These are phyloP conservation scores for Clarias platycephalus DNA, from an alignment of 2,797 vertebrate genomes.

Conservation along the genomic window DNA sequence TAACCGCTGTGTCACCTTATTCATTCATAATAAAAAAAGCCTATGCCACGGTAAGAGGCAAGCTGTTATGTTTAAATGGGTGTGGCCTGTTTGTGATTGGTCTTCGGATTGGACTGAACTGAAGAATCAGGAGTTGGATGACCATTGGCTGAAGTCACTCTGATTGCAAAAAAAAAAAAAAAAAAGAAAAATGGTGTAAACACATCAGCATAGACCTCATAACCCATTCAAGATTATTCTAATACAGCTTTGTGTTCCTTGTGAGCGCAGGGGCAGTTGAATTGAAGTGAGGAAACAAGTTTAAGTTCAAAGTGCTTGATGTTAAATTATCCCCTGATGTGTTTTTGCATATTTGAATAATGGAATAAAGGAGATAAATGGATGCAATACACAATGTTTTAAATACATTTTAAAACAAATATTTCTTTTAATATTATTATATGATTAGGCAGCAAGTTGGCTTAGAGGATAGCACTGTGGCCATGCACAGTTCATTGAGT, in stretches of 20 bases:
- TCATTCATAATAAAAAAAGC: too few relatives aligned
- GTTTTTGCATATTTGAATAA: not conserved
- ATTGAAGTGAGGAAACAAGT: not conserved
- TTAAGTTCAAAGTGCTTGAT: not conserved
- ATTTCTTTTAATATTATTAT: too few relatives aligned
- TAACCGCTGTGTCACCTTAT: too few relatives aligned
- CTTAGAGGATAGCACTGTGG: too few relatives aligned
- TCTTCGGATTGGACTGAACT: not conserved
- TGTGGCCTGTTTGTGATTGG: not conserved
- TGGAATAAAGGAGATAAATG: not conserved
- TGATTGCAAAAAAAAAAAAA: not conserved
- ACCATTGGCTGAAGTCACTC: not conserved
- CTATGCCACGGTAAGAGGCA: not conserved
- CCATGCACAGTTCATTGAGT: too few relatives aligned
- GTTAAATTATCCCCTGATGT: not conserved
- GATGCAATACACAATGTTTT: not conserved
- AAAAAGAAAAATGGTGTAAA: not conserved
- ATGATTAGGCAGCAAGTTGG: too few relatives aligned
- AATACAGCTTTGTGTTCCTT: not conserved
- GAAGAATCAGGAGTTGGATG: not conserved
- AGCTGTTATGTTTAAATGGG: not conserved
- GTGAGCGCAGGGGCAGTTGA: not conserved
- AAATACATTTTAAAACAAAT: not conserved
- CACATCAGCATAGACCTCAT: not conserved
- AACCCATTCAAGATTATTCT: not conserved